Evolutionary conservation across 2,888 invertebrate genomes (phyloP).

Genomic region (Eupithecia subfuscata): DNA sequence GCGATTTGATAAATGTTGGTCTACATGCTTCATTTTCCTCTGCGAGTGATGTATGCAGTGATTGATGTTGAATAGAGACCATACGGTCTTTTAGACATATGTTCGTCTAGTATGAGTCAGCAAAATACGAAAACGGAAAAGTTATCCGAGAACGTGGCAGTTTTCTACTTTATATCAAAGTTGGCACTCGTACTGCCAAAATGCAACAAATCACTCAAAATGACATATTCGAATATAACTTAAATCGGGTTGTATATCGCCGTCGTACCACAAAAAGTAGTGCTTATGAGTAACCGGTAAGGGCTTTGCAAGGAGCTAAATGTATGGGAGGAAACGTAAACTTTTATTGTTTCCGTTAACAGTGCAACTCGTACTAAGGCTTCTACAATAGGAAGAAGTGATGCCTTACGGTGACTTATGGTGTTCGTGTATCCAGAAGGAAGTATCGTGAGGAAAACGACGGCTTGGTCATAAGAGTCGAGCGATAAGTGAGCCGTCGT

Average conservation of each 20-base stretch:
- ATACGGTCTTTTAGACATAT: neutral
- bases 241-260: neutral
- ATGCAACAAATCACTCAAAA: neutral
- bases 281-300: neutral
- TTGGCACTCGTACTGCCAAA: neutral
- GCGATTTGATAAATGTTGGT: constrained; percentile 77
- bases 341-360: no score
- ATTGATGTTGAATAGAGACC: neutral
- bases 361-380: neutral
- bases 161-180: neutral
- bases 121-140: neutral
- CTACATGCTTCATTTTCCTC: constrained; percentile 27
- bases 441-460: no score
- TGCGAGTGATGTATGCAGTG: neutral
- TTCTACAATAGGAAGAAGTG: neutral
- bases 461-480: no score
- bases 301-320: neutral
- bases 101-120: neutral
- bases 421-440: neutral
- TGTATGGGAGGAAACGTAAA: neutral
- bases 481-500: no score
- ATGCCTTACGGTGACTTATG: neutral
- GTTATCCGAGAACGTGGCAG: neutral
- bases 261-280: neutral
- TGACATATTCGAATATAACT: neutral